These are phyloP conservation scores for Oxyruncus cristatus DNA, from an alignment of 2,113 vertebrate species.

Conservation along the genomic window DNA sequence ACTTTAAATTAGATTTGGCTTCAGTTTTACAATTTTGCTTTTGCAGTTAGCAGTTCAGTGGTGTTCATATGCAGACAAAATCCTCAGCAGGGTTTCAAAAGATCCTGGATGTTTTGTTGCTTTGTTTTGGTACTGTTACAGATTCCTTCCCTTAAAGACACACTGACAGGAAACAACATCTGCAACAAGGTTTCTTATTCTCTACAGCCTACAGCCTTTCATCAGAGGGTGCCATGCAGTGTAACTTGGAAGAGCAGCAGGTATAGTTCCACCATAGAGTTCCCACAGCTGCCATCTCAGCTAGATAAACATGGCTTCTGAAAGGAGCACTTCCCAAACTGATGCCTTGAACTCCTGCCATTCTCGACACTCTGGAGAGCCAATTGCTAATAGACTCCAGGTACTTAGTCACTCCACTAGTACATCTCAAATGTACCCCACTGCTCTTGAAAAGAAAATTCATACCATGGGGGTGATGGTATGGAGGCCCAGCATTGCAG, in stretches of 20 bases:
- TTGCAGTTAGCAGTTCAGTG: constrained; percentile 45
- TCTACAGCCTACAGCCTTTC: constrained; percentile 73
- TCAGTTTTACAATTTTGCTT: constrained; percentile 45
- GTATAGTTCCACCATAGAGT: constrained; percentile 58
- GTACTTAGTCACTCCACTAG: too few species aligned
- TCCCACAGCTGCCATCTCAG: not conserved
- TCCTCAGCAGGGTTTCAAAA: constrained; percentile 54
- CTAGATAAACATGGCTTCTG: not conserved
- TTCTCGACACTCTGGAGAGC: not conserved
- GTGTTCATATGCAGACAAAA: constrained; percentile 57
- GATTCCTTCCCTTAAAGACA: constrained; percentile 70
- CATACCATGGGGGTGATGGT: not conserved
- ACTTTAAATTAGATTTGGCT: constrained; percentile 49
- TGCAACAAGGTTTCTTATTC: constrained; percentile 60
- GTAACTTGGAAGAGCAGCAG: constrained; percentile 88
- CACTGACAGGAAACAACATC: constrained; percentile 57
- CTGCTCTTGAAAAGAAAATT: not conserved
- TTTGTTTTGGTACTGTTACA: constrained; percentile 30
- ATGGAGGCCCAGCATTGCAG: not conserved
- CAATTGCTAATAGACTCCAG: not conserved
- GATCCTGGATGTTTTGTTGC: constrained; percentile 48
- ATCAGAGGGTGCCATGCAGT: constrained; percentile 89
- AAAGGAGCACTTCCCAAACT: not conserved
- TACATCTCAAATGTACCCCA: rapidly evolving
- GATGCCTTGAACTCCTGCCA: rapidly evolving